Evolutionary conservation across 2,888 invertebrate genomes (phyloP), one percentile per base, ranked within the genome.

Genomic region (Empis livida): DNA sequence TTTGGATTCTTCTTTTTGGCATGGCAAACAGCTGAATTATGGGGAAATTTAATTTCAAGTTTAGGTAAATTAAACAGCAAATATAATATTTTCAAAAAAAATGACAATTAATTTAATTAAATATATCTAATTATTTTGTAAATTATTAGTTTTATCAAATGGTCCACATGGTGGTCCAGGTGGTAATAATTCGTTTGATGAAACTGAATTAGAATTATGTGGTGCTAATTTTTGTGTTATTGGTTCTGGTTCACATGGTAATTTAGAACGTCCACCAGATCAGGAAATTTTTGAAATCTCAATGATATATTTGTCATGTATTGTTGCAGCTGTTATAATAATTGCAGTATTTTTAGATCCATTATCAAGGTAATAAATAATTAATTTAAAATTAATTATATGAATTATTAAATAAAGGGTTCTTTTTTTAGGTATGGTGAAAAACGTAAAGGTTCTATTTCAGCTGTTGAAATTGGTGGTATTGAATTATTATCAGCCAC

Each of bases 1-100:
- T 97, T 97, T 71, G 97, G 97, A 41, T 89, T 95, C 78, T 97
- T 97, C 81, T 97, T 97, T 76, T 80, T 95, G 59, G 89, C 95
- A 55, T 95, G 95, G 84, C 95, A 96, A 70, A 88, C 93, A 14
- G 90, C 95, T 58, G 90, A 95, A 72, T 80, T 96, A 43, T 91
- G 93, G 88, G 95, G 96, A 63, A 96, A 96, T 71, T 78, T 96
- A 53, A 84, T 94, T 61, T 93, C 93, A n/a, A 93, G 92, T 55
- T 76, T 89, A 59, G 68, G 67, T 68, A 57, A 57, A 59, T 57
- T n/a, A n/a, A n/a, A n/a, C n/a, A n/a, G n/a, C n/a, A 20, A 20
- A 5, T 20, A 20, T 5, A 20, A 5, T 5, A 20, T 20, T 20
- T 20, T 20, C 4, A 5, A 5, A 20, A 5, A 20, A 20, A 20